Base-by-base conservation (phyloP, 2,888 invertebrate species). In the Eilema griseolum region DNA sequence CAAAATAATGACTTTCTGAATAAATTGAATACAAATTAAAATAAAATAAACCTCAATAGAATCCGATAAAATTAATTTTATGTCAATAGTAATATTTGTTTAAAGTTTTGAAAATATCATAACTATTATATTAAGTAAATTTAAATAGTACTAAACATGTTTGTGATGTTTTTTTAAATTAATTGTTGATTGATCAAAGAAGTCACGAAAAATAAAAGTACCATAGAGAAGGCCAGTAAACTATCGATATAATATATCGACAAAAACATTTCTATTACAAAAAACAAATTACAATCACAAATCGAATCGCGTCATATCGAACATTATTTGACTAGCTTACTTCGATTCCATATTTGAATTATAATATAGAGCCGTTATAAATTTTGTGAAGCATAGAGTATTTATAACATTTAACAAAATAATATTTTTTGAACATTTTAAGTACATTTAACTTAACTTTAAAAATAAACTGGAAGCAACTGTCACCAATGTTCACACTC, bases 401-500 rank as follows among this genome's bases (percentile, higher is more conserved):
- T 14, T 37, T 20, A 37, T 8, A 37, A 62, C 16, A 37, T 23
- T 11, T 33, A n/a, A 61, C 37, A 33, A 24, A 62, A 8, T 11
- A 62, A 8, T 11, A 2, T 23, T 26, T n/a, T 37, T 11, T 20
- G 52, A 8, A 28, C 2, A 26, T 56, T 56, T 31, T 65, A 65
- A 65, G 64, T 65, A 65, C 64, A 65, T 52, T 56, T 16, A 16
- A 24, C 59, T 59, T 59, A 28, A n/a, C n/a, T n/a, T 46, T 52
- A 52, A 46, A 46, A 46, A 46, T 46, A 46, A 46, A 20, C 46
- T 46, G 46, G 52, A 52, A 10, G 20, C 52, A 46, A 16, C 5
- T 41, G 3, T 37, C 37, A 2, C 37, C 7, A 33, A 12, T 3
- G 11, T 37, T 37, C 37, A 33, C 10, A 33, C 10, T 8, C 10